Evolutionary conservation across 2,888 invertebrate species (phyloP).

Genomic region (Lochmaea crataegi): DNA sequence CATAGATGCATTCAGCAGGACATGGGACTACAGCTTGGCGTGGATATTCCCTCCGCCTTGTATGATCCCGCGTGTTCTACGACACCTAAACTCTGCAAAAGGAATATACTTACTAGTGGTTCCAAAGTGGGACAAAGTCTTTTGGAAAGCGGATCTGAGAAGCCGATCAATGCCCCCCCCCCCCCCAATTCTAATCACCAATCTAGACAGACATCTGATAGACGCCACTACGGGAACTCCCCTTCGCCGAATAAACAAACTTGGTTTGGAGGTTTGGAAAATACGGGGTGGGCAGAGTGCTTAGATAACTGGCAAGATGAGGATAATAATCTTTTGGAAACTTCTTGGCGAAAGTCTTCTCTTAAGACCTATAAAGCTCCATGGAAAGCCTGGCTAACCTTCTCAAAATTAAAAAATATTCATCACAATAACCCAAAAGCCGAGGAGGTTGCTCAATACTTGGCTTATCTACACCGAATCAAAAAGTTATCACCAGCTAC

Average conservation of each 20-base stretch:
- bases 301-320: no score
- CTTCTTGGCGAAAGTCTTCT: no score
- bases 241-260: constrained; percentile 42
- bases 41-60: constrained; percentile 56
- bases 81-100: constrained; percentile 47
- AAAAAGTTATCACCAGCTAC: no score
- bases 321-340: no score
- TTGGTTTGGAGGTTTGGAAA: constrained; percentile 52
- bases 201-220: constrained; percentile 35
- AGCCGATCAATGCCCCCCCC: constrained; percentile 49
- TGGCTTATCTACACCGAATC: no score
- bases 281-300: constrained; percentile 46
- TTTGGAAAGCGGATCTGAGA: constrained; percentile 54
- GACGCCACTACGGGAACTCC: constrained; percentile 39
- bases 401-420: no score
- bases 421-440: no score
- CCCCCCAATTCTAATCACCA: no score
- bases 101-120: constrained; percentile 51
- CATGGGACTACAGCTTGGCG: constrained; percentile 40
- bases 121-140: constrained; percentile 48
- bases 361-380: no score
- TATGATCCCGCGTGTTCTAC: constrained; percentile 51
- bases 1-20: constrained; percentile 45
- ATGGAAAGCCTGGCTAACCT: no score
- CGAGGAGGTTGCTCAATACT: no score